Percentiles rank a stretch among this genome's conserved stretches.
phyloP scores from a whole-genome alignment of 2,888 invertebrate genomes.

The Zaprionus bogoriensis region DNA sequence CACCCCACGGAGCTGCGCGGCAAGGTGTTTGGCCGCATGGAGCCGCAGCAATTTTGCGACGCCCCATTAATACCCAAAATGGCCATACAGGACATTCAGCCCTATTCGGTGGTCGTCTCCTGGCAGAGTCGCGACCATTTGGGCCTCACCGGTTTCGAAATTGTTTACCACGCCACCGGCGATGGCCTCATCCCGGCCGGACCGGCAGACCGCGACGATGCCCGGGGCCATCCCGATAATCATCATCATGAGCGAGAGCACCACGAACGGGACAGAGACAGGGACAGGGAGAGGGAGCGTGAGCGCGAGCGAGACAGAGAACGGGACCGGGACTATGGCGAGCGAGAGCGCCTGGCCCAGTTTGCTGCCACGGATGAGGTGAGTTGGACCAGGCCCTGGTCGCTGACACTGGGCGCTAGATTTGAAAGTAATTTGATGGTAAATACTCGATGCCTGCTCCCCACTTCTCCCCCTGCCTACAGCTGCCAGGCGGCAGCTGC shows the following conservation, averaged over 20 bases:
- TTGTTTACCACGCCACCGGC: constrained; percentile 90
- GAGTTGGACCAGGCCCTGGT: constrained; percentile 29
- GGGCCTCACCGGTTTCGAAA: constrained; percentile 92
- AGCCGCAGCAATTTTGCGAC: constrained; percentile 92
- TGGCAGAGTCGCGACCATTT: constrained; percentile 95
- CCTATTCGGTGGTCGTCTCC: constrained; percentile 92
- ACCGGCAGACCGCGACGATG: constrained; percentile 37
- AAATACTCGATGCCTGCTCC: constrained; percentile 21
- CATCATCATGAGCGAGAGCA: constrained; percentile 28
- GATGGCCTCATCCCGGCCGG: constrained; percentile 80
- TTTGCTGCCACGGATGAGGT: constrained; percentile 63
- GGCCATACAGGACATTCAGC: constrained; percentile 94
- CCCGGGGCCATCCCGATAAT: constrained; percentile 16
- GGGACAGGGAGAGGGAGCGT: constrained; percentile 25
- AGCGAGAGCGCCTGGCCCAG: constrained; percentile 36
- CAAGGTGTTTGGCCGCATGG: constrained; percentile 88
- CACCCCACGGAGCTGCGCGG: constrained; percentile 92
- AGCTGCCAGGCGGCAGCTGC: background rate
- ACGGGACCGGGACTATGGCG: constrained; percentile 21
- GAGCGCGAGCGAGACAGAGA: constrained; percentile 15
- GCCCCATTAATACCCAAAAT: constrained; percentile 91
- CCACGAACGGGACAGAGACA: constrained; percentile 2
- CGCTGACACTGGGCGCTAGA: constrained; percentile 21
- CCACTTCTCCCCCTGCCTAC: background rate
- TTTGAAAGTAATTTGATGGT: constrained; percentile 53